Percentiles rank a stretch among this genome's conserved stretches.
phyloP scores from a whole-genome alignment of 2,797 vertebrate species.

The Sebastes elongatus region DNA sequence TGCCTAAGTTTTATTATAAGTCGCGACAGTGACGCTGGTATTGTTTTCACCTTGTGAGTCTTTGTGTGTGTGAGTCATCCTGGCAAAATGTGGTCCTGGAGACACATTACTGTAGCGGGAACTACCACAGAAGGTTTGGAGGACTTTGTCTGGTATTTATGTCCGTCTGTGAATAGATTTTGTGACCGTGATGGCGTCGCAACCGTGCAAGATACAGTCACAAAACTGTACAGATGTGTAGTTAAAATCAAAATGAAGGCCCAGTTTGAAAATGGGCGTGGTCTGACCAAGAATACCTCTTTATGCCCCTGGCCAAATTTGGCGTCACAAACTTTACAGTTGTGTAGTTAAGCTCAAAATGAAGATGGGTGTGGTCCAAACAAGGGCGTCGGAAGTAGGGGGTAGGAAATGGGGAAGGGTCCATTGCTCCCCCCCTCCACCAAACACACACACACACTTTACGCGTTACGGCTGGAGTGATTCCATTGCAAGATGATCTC shows the following conservation, averaged over 20 bases:
- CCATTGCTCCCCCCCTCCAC: too few relatives aligned
- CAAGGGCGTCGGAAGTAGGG: too few relatives aligned
- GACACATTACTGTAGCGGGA: background rate
- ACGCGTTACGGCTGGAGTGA: too few relatives aligned
- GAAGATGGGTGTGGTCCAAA: too few relatives aligned
- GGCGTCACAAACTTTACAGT: too few relatives aligned
- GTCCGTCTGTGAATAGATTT: too few relatives aligned
- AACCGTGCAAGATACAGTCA: background rate
- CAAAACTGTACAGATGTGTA: background rate
- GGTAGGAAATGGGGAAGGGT: too few relatives aligned
- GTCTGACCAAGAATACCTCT: background rate
- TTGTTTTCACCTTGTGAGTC: background rate
- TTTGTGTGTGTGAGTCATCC: background rate
- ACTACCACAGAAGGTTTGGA: background rate
- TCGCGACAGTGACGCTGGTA: background rate
- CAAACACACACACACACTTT: too few relatives aligned
- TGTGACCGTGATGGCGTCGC: background rate
- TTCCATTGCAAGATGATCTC: too few relatives aligned
- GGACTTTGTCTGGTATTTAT: background rate
- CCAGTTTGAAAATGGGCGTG: background rate
- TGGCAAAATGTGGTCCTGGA: background rate
- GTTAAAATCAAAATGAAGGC: background rate
- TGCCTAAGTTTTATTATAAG: background rate
- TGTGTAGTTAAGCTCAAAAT: too few relatives aligned
- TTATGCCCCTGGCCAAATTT: too few relatives aligned